Conservation (phyloP, 2,888 invertebrate species). For the Lapara coniferarum region DNA sequence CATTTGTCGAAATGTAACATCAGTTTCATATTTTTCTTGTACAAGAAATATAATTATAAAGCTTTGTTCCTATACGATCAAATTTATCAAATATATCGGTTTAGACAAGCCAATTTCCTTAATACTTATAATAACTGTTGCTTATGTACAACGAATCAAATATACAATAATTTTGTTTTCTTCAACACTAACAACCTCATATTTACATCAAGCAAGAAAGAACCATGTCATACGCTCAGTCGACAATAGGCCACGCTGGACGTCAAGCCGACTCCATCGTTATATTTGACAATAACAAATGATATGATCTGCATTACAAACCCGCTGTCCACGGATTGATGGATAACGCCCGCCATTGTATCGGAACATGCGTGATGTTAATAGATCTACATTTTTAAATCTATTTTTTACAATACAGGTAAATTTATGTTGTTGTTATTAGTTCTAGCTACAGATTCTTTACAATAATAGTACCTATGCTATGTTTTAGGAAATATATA, state of each 20-base stretch:
- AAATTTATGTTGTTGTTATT: not conserved
- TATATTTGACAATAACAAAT: slow-evolving; percentile 44
- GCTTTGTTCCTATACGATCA: too few relatives aligned
- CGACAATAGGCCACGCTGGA: slow-evolving; percentile 31
- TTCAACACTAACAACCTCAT: too few relatives aligned
- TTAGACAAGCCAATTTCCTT: too few relatives aligned
- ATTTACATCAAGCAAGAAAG: slow-evolving; percentile 9
- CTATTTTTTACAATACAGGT: slow-evolving; percentile 6
- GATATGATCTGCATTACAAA: slow-evolving; percentile 40
- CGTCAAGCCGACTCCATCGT: slow-evolving; percentile 37
- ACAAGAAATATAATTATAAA: too few relatives aligned
- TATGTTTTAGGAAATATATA: too few relatives aligned
- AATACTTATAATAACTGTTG: too few relatives aligned
- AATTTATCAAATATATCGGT: too few relatives aligned
- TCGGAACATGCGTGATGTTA: slow-evolving; percentile 45
- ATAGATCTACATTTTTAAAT: slow-evolving; percentile 39
- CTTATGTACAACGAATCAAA: too few relatives aligned
- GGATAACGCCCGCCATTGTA: slow-evolving; percentile 42
- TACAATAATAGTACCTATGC: too few relatives aligned
- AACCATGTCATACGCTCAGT: slow-evolving; percentile 8
- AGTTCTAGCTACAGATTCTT: not conserved
- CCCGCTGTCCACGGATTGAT: slow-evolving; percentile 46
- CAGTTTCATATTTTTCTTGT: too few relatives aligned
- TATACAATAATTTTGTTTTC: too few relatives aligned
- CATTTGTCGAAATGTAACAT: too few relatives aligned